Base-by-base conservation (phyloP, 2,888 invertebrate species). In the Eudemis profundana region DNA sequence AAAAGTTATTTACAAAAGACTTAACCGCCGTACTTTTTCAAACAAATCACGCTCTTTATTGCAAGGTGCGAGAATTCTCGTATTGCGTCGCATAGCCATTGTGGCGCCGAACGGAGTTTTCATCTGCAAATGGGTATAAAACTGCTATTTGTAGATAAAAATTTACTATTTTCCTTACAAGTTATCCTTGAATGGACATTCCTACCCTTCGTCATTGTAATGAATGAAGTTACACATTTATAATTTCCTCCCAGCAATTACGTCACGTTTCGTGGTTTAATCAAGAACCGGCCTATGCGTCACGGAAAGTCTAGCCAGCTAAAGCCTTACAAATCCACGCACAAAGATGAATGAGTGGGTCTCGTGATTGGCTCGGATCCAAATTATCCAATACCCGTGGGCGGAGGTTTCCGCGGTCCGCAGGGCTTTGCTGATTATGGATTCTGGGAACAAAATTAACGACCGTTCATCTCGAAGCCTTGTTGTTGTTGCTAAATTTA, bases 301-400 rank as follows among this genome's bases (percentile, higher is more conserved):
- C 50, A 51, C 2, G 50, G 50, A 51, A 51, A 12, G 8, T 12
- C 33, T 12, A 29, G 19, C 50, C 36, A 19, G n/a, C 36, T 50
- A 33, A 51, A 51, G 19, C 50, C 50, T 51, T 17, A 2, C 15
- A 29, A 29, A 12, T 53, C 19, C 51, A 17, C 23, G 44, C 23
- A 47, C 54, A 56, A 60, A 68, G 69, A 64, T 71, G 71, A 72
- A 73, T 73, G 70, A 69, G 61, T 67, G 66, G 70, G 67, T 57
- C 49, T 63, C 42, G 72, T 79, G 75, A 81, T 82, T 85, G 83
- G 82, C 79, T 62, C 65, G 51, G 69, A 69, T 77, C 79, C 81
- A 84, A 81, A 67, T 54, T 69, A 70, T 77, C 79, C 79, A 83
- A 81, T 63, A 62, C 68, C 70, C 68, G 77, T 72, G 71, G 77